Percentiles rank a stretch among this genome's conserved stretches.
These are phyloP conservation scores for Endomychus coccineus DNA, from an alignment of 2,888 invertebrate genomes.

Conservation along the genomic window DNA sequence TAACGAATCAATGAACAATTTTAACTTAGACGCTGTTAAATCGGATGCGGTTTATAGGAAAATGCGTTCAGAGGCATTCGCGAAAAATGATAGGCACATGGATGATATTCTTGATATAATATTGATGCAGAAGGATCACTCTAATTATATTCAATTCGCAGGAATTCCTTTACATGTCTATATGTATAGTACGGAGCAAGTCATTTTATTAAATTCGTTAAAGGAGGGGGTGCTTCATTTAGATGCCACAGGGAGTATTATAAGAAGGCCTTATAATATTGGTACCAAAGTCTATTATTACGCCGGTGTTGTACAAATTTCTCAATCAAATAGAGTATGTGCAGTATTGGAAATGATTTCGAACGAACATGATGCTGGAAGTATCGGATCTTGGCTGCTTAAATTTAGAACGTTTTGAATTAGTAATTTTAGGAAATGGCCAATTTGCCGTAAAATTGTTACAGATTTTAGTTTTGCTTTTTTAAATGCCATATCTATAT, in stretches of 20 bases:
- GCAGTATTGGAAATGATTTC: background rate
- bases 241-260: background rate
- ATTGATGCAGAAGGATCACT: no score
- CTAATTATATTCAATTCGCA: constrained; percentile 2
- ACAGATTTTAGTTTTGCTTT: no score
- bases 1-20: background rate
- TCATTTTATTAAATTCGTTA: no score
- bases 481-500: constrained; percentile 1
- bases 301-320: constrained; percentile 1
- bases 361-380: background rate
- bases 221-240: no score
- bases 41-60: no score
- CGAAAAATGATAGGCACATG: no score
- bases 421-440: background rate
- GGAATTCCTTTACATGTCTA: constrained; percentile 3
- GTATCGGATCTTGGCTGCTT: background rate
- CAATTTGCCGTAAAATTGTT: background rate
- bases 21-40: no score
- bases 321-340: background rate
- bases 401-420: background rate
- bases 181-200: constrained; percentile 3
- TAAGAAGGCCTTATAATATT: background rate
- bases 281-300: constrained; percentile 2
- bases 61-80: no score
- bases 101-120: no score